Conservation (phyloP, 2,113 vertebrate species). For the Calidris pugnax region DNA sequence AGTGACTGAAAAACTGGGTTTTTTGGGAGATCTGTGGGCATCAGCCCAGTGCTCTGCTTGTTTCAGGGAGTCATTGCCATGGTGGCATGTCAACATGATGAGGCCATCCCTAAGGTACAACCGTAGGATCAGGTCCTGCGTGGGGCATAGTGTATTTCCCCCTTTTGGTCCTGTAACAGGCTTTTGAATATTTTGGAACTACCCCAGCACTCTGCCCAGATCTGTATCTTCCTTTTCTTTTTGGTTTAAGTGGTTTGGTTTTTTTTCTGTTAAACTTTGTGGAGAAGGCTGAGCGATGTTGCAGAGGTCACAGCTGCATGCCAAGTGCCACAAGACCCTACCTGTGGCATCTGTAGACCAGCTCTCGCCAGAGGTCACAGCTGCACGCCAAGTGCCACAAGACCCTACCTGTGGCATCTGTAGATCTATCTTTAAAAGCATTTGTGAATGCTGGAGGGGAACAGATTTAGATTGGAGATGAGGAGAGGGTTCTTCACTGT, state of each 20-base stretch:
- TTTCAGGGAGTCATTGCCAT: background rate
- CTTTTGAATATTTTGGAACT: background rate
- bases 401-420: background rate
- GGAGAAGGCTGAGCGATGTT: accelerated
- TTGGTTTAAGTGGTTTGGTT: background rate
- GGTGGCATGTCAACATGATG: background rate
- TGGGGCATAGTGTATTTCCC: background rate
- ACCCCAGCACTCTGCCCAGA: background rate
- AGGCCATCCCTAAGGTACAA: background rate
- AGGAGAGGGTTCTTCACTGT: no score
- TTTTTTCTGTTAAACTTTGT: background rate
- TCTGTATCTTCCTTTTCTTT: background rate
- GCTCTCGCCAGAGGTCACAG: background rate
- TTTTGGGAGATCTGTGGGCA: background rate
- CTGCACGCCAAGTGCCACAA: background rate
- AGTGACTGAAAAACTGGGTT: background rate
- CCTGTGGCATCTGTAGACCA: background rate
- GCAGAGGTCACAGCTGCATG: background rate
- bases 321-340: background rate
- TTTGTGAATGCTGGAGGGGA: no score
- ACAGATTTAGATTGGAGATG: no score
- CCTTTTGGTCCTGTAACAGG: background rate
- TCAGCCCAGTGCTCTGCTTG: background rate
- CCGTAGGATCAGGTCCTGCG: background rate
- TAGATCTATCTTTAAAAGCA: background rate